Evolutionary conservation across 2,888 invertebrate genomes (phyloP).

Genomic region (Homarus gammarus): DNA sequence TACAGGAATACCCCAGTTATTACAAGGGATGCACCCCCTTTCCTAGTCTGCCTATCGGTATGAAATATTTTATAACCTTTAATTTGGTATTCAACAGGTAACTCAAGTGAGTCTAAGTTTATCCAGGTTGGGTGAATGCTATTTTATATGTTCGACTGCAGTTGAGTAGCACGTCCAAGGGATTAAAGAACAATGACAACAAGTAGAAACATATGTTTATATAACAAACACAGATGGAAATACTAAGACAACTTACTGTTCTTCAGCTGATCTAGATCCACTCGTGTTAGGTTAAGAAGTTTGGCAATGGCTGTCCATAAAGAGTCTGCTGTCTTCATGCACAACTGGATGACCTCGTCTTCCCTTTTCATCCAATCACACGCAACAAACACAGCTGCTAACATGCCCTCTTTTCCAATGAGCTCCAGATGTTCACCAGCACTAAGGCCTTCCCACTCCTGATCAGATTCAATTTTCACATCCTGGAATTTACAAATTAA

Average conservation of each 20-base stretch:
- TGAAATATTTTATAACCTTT: no score
- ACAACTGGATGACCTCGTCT: conserved; percentile 87
- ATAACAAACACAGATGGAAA: no score
- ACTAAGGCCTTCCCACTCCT: conserved; percentile 69
- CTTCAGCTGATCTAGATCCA: conserved; percentile 84
- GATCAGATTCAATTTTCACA: conserved; percentile 72
- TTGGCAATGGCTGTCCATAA: conserved; percentile 89
- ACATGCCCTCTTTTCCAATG: conserved; percentile 79
- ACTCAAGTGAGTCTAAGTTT: no score
- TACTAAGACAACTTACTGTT: conserved; percentile 79
- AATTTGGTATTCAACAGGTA: no score
- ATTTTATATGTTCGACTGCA: no score
- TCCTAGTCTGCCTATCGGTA: no score
- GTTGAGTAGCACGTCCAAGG: no score
- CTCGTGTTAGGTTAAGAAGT: conserved; percentile 88
- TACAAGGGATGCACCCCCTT: no score
- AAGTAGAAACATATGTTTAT: no score
- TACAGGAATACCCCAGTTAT: no score
- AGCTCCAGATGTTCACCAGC: conserved; percentile 70
- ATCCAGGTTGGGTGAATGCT: no score
- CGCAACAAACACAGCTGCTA: conserved; percentile 87
- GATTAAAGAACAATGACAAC: no score
- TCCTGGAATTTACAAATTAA: conserved; percentile 47
- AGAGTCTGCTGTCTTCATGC: conserved; percentile 88
- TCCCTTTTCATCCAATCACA: conserved; percentile 92